Evolutionary conservation across 2,888 invertebrate species (phyloP).

Genomic region (Hymenopus coronatus): DNA sequence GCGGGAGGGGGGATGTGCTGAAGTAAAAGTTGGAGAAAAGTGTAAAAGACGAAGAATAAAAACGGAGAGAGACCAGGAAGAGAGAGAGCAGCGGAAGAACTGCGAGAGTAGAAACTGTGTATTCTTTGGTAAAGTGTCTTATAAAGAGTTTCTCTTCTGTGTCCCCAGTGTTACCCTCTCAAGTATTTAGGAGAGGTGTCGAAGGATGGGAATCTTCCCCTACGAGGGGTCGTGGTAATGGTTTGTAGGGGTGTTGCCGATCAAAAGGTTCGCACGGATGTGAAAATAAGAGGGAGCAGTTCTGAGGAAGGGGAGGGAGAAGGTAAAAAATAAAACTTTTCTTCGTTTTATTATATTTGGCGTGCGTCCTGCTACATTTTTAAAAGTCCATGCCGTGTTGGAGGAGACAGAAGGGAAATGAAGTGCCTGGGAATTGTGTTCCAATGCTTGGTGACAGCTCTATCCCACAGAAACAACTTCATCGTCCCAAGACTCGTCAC

Average conservation of each 20-base stretch:
- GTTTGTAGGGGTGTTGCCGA: slow-evolving; percentile 16
- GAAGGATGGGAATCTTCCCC: background rate
- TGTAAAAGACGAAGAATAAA: background rate
- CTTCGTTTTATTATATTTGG: background rate
- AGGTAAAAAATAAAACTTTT: background rate
- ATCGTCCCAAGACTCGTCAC: background rate
- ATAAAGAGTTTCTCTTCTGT: background rate
- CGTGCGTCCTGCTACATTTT: background rate
- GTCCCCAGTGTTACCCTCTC: background rate
- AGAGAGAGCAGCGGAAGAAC: background rate
- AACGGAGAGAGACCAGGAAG: background rate
- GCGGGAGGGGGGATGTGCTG: background rate
- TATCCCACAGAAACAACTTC: background rate
- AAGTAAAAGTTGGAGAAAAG: background rate
- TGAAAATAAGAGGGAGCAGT: slow-evolving; percentile 1
- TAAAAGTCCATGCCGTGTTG: background rate
- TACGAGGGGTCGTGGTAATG: background rate
- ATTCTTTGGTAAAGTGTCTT: slow-evolving; percentile 17
- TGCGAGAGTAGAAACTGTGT: background rate
- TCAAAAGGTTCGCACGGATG: slow-evolving; percentile 23
- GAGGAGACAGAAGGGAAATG: background rate
- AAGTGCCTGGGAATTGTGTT: background rate
- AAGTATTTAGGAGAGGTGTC: background rate
- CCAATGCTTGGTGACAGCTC: slow-evolving; percentile 8
- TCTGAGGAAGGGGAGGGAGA: background rate